phyloP scores from a whole-genome alignment of 2,797 vertebrate species.

The Phrynocephalus vlangalii region DNA sequence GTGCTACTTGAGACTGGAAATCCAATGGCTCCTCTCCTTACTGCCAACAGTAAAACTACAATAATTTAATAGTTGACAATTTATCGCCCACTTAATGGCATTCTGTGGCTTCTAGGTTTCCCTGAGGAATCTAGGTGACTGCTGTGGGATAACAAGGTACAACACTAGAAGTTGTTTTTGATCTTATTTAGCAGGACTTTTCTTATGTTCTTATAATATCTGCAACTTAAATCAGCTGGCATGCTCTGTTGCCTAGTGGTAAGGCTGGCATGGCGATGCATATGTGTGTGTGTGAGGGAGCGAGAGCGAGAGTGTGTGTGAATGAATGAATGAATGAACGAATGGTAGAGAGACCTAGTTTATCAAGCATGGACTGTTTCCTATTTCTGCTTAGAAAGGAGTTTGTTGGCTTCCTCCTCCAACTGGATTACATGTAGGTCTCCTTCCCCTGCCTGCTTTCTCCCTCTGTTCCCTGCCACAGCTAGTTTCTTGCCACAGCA shows the following conservation, averaged over 20 bases:
- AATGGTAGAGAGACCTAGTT: not conserved
- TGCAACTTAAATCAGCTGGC: not conserved
- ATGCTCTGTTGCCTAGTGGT: not conserved
- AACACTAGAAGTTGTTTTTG: not conserved
- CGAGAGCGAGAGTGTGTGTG: not conserved
- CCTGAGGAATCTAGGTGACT: not conserved
- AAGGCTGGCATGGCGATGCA: not conserved
- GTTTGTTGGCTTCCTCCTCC: not conserved
- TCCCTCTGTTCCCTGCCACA: conserved; percentile 7
- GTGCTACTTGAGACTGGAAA: not conserved
- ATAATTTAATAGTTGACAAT: not conserved
- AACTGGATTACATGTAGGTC: not conserved
- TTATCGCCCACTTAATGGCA: not conserved
- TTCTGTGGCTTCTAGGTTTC: not conserved
- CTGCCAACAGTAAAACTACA: not conserved
- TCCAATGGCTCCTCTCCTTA: not conserved
- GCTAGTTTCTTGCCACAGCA: conserved; percentile 34
- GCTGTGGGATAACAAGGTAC: not conserved
- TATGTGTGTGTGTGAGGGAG: not conserved
- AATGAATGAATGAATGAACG: not conserved
- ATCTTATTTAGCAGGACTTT: not conserved
- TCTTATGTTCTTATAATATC: not conserved
- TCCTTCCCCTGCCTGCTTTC: not conserved
- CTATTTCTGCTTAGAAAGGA: conserved; percentile 1
- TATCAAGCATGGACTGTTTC: not conserved